Conservation (phyloP, 2,888 invertebrate genomes). For the Eupeodes luniger region DNA sequence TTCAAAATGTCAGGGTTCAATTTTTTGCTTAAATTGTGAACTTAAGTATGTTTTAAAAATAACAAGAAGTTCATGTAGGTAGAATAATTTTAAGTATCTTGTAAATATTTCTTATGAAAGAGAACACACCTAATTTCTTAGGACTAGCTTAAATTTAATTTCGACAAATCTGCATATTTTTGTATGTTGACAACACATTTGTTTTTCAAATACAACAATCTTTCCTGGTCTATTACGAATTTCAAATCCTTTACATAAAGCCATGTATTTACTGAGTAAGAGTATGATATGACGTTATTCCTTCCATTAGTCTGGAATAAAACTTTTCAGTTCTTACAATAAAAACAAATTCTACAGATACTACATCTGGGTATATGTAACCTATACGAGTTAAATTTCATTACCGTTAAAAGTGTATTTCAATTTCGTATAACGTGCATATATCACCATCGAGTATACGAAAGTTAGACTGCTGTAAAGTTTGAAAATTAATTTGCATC, state of each 20-base stretch:
- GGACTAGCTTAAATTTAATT: no score
- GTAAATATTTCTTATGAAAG: no score
- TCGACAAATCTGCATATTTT: no score
- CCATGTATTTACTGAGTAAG: neutral
- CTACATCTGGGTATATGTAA: neutral
- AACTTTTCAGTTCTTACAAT: neutral
- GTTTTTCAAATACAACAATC: neutral
- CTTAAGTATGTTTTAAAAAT: no score
- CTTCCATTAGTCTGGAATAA: constrained; percentile 16
- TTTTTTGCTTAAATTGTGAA: no score
- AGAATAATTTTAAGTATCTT: no score
- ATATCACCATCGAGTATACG: no score
- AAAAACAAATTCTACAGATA: no score
- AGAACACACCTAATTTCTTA: no score
- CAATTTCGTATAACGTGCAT: constrained; percentile 10
- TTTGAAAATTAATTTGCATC: constrained; percentile 30
- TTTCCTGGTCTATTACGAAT: neutral
- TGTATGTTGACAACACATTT: no score
- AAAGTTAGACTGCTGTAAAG: neutral
- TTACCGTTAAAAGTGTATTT: constrained; percentile 1
- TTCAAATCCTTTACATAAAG: neutral
- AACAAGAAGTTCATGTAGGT: no score
- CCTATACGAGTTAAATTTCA: neutral
- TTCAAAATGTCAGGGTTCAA: no score
- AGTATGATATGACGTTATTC: neutral